Percentiles rank a stretch among this genome's conserved stretches.
Evolutionary conservation across 2,797 vertebrate species (phyloP).

Genomic region (Dryobates pubescens): DNA sequence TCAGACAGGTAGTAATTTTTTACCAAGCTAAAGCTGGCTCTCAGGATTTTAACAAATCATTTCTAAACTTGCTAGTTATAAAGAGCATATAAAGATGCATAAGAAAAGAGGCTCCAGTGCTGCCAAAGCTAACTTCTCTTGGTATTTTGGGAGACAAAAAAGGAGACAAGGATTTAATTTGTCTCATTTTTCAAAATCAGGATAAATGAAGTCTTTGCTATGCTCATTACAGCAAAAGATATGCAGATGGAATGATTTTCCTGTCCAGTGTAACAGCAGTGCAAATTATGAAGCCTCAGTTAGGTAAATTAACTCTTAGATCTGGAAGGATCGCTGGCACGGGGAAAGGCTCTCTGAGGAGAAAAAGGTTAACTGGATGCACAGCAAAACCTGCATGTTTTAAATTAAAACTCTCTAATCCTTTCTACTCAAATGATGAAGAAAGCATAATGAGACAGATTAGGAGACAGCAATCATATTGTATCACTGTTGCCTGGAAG

Average conservation of each 20-base stretch:
- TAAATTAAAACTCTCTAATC: constrained; percentile 58
- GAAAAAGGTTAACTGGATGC: constrained; percentile 57
- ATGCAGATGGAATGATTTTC: constrained; percentile 7
- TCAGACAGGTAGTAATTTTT: neutral
- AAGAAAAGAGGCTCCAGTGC: neutral
- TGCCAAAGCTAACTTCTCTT: neutral
- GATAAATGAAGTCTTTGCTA: neutral
- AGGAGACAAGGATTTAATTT: neutral
- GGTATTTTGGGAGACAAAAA: neutral
- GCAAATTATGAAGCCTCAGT: constrained; percentile 32
- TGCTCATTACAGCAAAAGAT: constrained; percentile 29
- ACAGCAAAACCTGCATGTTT: constrained; percentile 55
- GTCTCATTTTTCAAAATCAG: neutral
- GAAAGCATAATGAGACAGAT: constrained; percentile 43
- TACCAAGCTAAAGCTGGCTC: neutral
- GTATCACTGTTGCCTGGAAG: constrained; percentile 10
- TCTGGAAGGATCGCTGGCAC: constrained; percentile 17
- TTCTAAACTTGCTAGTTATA: neutral
- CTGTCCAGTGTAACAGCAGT: neutral
- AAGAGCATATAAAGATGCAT: neutral
- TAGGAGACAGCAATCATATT: constrained; percentile 15
- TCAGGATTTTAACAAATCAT: neutral
- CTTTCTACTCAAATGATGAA: constrained; percentile 52
- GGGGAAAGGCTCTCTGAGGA: constrained; percentile 28
- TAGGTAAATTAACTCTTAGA: constrained; percentile 48